Evolutionary conservation across 1,140 invertebrate species (phyloP), one percentile per base, ranked within the genome.

Genomic region (Apis florea): DNA sequence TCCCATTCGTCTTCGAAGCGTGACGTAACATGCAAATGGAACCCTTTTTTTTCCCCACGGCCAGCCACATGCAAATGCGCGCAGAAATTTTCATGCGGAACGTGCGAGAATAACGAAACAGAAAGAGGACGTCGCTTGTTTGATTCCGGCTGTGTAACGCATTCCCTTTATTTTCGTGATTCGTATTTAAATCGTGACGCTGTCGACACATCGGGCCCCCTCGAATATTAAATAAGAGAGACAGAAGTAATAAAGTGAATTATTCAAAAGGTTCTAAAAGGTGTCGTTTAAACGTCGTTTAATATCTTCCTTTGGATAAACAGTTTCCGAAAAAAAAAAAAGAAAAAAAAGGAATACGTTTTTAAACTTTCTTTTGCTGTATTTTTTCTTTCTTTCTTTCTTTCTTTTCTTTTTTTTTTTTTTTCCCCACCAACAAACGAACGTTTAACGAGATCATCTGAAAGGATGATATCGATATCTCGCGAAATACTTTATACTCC

Each of bases 51-150:
- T n/a, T n/a, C n/a, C 49, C 49, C 17, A 61, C 26, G 19, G 69
- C 51, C 61, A 40, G 67, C 63, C 84, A 71, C 59, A 85, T 85
- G 82, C 74, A 85, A 85, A 85, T 85, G 67, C 56, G 53, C 69
- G 26, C 66, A 73, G 82, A 66, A 79, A 79, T 85, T 85, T 83
- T 83, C 66, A 79, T 78, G 76, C 72, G 54, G 49, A 54, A 84
- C 73, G 74, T 58, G 82, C 24, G 80, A 66, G 81, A 79, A 58
- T 80, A 85, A 79, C 71, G 75, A 73, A 84, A 69, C 58, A 71
- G 68, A 70, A 64, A 84, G 74, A 78, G 31, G 31, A 40, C 31
- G 31, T 40, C 66, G 56, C 40, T 24, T 31, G 56, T 75, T 81
- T 66, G 79, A 81, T 81, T 75, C 63, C n/a, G 47, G n/a, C 4